Base-by-base conservation (phyloP, 2,113 vertebrate species). In the Parus major region DNA sequence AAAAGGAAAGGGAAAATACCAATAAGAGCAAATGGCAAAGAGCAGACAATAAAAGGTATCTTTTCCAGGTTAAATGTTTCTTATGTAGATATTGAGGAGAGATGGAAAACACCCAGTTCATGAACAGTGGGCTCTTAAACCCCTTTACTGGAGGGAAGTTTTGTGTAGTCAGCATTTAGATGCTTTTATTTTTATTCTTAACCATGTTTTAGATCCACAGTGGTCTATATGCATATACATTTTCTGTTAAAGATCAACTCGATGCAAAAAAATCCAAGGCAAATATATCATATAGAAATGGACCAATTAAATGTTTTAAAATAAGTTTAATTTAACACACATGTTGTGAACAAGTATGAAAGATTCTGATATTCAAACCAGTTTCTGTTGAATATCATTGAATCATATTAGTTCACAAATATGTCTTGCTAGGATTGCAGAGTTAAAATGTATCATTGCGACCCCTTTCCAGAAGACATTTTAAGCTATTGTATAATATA, bases 391-490 rank as follows among this genome's bases (percentile, higher is more conserved):
- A 88, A 79, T 89, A 83, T 70, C 11, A 39, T 49, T 68, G 35
- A 86, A 71, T 88, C 20, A 20, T 68, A 79, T 66, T 90, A 78
- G 20, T 80, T 86, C 50, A 69, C n/a, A 94, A 86, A 78, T 56
- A 88, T 75, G 94, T 88, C 42, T 71, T 66, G 50, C 64, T 75
- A 42, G 12, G 44, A 77, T 24, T 8, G 2, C 28, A 64, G 24
- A 82, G 59, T 36, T 88, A 81, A 80, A 93, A 91, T 77, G 28
- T 86, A 57, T 72, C 82, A 75, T 46, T 44, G 20, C 84, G 75
- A 88, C 52, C 64, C n/a, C n/a, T 90, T 95, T 92, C 71, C n/a
- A 64, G 25, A 71, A 88, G 49, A 91, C 55, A 70, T 87, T 94
- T 71, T 78, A 88, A 72, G 82, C 44, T 88, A 86, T 87, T 84